These are phyloP conservation scores for Pavo muticus DNA, from an alignment of 2,113 vertebrate species.

Conservation along the genomic window DNA sequence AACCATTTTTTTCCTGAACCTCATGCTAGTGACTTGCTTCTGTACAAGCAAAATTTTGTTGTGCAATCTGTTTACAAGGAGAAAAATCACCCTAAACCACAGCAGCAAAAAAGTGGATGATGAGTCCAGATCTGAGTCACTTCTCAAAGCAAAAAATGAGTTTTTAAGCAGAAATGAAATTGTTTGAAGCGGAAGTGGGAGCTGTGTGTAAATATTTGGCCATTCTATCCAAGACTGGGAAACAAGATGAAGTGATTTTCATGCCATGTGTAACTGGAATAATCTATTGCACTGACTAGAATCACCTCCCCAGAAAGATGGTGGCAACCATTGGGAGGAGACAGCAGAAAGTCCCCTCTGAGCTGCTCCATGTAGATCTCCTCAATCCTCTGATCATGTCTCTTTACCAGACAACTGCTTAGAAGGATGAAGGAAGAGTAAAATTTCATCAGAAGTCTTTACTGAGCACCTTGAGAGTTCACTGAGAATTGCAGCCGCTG, in stretches of 20 bases:
- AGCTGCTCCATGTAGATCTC: neutral
- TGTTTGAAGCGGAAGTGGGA: slow-evolving; percentile 1
- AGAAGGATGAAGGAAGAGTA: too few relatives aligned
- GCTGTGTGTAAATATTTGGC: neutral
- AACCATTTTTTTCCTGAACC: neutral
- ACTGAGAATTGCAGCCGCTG: too few relatives aligned
- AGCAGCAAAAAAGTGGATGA: neutral
- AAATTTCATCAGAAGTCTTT: too few relatives aligned
- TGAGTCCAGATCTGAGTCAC: neutral
- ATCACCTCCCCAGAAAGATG: neutral
- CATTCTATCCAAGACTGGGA: neutral
- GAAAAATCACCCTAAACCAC: neutral
- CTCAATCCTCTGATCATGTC: neutral
- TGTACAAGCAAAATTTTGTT: neutral
- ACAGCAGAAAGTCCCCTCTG: neutral
- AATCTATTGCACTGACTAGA: neutral
- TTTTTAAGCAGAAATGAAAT: neutral
- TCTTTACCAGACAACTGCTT: too few relatives aligned
- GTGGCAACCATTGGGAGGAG: neutral
- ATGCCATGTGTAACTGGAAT: neutral
- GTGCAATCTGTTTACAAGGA: neutral
- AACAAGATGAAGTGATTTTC: neutral
- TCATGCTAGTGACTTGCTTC: neutral
- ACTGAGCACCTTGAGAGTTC: too few relatives aligned
- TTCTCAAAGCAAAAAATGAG: neutral